Conservation (phyloP, 2,797 vertebrate species). For the Pelochelys cantorii region DNA sequence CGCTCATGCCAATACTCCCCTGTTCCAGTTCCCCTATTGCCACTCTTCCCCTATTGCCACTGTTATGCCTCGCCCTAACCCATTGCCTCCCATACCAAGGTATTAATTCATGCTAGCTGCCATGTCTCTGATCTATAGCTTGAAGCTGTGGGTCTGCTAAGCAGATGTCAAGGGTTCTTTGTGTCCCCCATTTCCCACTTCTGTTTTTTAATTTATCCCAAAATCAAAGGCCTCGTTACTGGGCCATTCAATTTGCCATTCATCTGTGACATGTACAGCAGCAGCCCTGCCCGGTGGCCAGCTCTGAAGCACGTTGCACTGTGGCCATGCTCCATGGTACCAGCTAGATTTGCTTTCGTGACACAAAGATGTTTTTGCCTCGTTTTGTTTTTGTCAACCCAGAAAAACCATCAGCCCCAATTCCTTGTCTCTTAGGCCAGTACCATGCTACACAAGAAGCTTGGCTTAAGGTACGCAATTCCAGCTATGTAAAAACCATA, state of each 20-base stretch:
- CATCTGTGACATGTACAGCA: neutral
- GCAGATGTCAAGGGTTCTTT: neutral
- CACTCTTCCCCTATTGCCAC: neutral
- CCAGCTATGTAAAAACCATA: too few species aligned
- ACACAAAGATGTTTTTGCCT: neutral
- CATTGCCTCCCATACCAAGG: too few species aligned
- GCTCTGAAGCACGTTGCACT: neutral
- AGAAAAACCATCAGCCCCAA: neutral
- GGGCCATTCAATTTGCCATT: neutral
- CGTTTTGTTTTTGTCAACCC: neutral
- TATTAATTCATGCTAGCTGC: neutral
- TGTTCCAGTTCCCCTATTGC: neutral
- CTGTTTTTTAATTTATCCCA: neutral
- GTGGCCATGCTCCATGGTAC: neutral
- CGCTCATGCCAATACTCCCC: neutral
- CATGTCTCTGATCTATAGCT: neutral
- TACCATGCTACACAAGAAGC: too few species aligned
- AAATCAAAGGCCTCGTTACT: neutral
- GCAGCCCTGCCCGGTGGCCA: neutral
- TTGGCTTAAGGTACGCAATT: too few species aligned
- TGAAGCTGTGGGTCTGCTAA: neutral
- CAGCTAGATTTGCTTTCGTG: neutral
- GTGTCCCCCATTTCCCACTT: neutral
- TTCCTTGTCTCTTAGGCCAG: neutral
- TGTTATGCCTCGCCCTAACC: too few species aligned